Conservation (phyloP, 2,113 vertebrate genomes). For the Lamprotornis superbus region DNA sequence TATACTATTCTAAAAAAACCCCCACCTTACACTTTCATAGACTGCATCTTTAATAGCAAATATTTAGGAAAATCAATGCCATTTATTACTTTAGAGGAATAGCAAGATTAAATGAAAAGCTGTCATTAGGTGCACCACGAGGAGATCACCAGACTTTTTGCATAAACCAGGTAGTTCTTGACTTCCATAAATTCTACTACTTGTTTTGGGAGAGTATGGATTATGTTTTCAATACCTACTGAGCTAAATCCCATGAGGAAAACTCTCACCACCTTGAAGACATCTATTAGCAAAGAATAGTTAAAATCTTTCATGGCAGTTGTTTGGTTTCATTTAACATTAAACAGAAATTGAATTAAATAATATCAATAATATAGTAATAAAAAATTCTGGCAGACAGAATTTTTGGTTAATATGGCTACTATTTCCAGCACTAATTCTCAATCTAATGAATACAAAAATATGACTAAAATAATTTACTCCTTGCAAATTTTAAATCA, state of each 20-base stretch:
- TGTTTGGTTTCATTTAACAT: background rate
- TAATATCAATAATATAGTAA: background rate
- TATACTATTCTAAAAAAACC: background rate
- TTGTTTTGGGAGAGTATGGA: background rate
- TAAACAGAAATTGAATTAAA: background rate
- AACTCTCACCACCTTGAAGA: background rate
- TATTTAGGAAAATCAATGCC: background rate
- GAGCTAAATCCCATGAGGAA: background rate
- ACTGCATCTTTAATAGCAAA: background rate
- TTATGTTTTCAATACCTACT: background rate
- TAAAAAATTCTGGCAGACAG: background rate
- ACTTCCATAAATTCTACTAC: background rate
- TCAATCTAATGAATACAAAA: background rate
- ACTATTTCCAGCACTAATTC: background rate
- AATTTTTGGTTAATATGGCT: background rate
- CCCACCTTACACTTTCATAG: rapidly evolving
- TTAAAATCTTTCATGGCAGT: background rate
- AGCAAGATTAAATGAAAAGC: background rate
- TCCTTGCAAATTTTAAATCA: background rate
- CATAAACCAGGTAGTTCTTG: background rate
- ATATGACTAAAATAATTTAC: background rate
- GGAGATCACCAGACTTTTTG: background rate
- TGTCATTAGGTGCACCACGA: background rate
- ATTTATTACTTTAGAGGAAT: background rate
- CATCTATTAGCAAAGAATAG: background rate